phyloP scores from a whole-genome alignment of 1,140 invertebrate species.

The Lethocerus indicus region DNA sequence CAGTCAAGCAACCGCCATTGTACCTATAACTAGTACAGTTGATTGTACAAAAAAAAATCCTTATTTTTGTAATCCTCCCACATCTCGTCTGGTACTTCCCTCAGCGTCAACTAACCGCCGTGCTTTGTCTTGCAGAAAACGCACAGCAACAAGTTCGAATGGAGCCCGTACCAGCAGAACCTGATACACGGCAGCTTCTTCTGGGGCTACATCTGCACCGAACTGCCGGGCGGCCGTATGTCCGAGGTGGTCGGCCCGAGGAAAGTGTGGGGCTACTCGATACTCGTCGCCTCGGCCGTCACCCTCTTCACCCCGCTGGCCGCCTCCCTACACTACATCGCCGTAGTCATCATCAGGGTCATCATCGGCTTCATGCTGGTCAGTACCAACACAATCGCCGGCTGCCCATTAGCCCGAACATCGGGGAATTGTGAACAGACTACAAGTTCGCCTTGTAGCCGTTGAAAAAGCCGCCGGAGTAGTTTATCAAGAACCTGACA shows the following conservation, averaged over 20 bases:
- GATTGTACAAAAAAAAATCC: too few species aligned
- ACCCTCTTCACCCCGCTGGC: constrained; percentile 66
- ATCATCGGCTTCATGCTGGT: constrained; percentile 53
- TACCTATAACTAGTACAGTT: too few species aligned
- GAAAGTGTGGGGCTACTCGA: constrained; percentile 67
- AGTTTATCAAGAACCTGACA: too few species aligned
- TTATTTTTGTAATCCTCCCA: too few species aligned
- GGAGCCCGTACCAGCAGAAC: constrained; percentile 57
- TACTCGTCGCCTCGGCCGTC: constrained; percentile 60
- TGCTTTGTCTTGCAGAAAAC: neutral
- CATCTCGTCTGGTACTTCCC: too few species aligned
- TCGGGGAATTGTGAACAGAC: too few species aligned
- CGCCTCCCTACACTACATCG: constrained; percentile 40
- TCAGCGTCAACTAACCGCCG: neutral
- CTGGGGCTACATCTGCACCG: constrained; percentile 78
- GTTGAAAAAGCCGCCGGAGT: too few species aligned
- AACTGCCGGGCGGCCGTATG: constrained; percentile 69
- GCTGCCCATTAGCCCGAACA: too few species aligned
- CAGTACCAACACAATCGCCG: too few species aligned
- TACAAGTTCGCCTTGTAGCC: too few species aligned
- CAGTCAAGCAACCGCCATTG: too few species aligned
- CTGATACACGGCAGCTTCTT: constrained; percentile 70
- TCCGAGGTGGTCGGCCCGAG: constrained; percentile 68
- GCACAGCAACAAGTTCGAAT: constrained; percentile 33
- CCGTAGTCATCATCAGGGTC: constrained; percentile 41